Evolutionary conservation across 2,113 vertebrate species (phyloP).

Genomic region (Nothocercus nigrocapillus): DNA sequence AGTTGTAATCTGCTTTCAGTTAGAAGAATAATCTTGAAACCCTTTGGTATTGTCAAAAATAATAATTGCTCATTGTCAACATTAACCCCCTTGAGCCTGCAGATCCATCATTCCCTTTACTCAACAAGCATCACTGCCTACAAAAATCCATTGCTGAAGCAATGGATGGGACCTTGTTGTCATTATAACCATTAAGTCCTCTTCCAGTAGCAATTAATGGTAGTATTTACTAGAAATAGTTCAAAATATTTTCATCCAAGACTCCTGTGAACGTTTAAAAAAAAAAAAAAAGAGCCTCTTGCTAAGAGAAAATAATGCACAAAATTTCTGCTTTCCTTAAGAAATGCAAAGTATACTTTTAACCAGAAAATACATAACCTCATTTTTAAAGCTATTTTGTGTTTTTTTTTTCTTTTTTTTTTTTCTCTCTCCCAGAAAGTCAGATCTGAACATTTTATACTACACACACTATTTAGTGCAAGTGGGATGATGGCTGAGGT

Average conservation of each 20-base stretch:
- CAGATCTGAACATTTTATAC: neutral
- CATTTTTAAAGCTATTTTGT: neutral
- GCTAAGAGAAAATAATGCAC: neutral
- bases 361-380: neutral
- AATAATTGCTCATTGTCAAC: slow-evolving; percentile 58
- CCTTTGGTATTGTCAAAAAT: slow-evolving; percentile 68
- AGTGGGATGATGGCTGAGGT: neutral
- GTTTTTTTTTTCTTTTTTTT: too few species aligned
- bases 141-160: neutral
- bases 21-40: slow-evolving; percentile 69
- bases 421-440: neutral
- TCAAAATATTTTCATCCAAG: neutral
- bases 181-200: neutral
- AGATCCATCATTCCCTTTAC: slow-evolving; percentile 22
- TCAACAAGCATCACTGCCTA: neutral
- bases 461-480: neutral
- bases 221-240: neutral
- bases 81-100: slow-evolving; percentile 53
- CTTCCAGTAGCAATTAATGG: neutral
- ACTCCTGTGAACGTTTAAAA: neutral
- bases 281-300: neutral
- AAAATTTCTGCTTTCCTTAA: neutral
- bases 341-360: neutral
- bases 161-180: neutral
- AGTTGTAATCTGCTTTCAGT: slow-evolving; percentile 72